Evolutionary conservation across 2,888 invertebrate genomes (phyloP).

Genomic region (Cheilosia scutellata): DNA sequence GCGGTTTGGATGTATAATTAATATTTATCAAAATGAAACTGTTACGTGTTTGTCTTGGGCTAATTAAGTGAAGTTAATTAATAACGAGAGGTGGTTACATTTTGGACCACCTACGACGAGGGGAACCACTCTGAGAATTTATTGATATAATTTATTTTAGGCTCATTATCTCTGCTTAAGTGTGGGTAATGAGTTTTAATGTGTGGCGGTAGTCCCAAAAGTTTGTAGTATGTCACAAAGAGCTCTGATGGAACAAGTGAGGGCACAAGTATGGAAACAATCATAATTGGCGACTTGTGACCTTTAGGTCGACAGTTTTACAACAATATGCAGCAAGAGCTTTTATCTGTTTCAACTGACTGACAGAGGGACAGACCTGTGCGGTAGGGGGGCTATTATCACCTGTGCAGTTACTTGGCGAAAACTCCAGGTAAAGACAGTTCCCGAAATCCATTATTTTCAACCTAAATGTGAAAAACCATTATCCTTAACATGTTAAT

Average conservation of each 20-base stretch:
- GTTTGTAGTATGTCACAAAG: no score
- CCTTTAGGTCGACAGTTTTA: no score
- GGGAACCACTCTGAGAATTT: background rate
- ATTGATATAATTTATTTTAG: background rate
- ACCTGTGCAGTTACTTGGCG: no score
- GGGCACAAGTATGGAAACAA: no score
- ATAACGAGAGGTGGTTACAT: slow-evolving; percentile 48
- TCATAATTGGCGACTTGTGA: no score
- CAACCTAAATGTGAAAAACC: slow-evolving; percentile 21
- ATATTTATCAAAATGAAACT: slow-evolving; percentile 61
- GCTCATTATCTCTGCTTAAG: background rate
- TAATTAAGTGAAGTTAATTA: slow-evolving; percentile 72
- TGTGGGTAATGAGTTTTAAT: background rate
- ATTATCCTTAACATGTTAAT: slow-evolving; percentile 61
- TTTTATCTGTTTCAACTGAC: no score
- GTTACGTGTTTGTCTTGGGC: slow-evolving; percentile 65
- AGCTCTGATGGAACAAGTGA: no score
- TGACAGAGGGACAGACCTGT: no score
- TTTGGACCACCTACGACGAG: slow-evolving; percentile 48
- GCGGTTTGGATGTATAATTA: slow-evolving; percentile 35
- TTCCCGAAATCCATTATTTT: no score
- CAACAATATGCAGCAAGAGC: no score
- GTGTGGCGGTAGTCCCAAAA: background rate
- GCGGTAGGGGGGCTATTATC: no score
- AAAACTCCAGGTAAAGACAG: no score